Base-by-base conservation (phyloP, 2,113 vertebrate genomes). In the Lepus europaeus region DNA sequence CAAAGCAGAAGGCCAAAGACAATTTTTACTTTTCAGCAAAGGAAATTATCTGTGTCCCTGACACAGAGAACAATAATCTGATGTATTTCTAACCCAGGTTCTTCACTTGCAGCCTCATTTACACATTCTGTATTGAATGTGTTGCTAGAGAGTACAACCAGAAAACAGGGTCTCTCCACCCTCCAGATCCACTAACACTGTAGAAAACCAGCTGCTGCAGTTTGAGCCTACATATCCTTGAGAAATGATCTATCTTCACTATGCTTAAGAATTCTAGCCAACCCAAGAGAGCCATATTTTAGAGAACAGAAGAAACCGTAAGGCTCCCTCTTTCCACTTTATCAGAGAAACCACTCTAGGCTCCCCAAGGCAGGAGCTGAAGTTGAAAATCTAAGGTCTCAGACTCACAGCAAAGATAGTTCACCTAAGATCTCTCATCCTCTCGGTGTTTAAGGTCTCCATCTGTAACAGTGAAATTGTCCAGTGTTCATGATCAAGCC, bases 1-100 rank as follows among this genome's bases (percentile, higher is more conserved):
- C 27, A 66, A 88, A 56, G 56, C 72, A 76, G 29, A 89, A 79
- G 31, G 31, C 23, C 61, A 80, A 93, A 87, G 72, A 3, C 59
- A 74, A 72, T 87, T 86, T 79, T 78, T 33, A 36, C 45, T 93
- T 92, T 85, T 81, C 14, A 85, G 33, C 45, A 80, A 70, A 49
- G 66, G 29, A 96, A 79, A 22, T 36, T 3, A 93, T 11, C 31
- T 53, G 2, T 63, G 23, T 0, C 31, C 0, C 0, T 61, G 39
- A 45, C 20, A 59, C 12, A 78, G 20, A 82, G 14, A 86, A 74
- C 12, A 78, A 19, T 19, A 93, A 59, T 23, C 68, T 10, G 5
- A 19, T 68, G 78, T 9, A 63, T 53, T 66, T 77, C 61, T 91
- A n/a, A 89, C 12, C 29, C 51, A 72, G 78, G n/a, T 59, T 73